Evolutionary conservation across 2,797 vertebrate genomes (phyloP).

Genomic region (Acanthopagrus latus): DNA sequence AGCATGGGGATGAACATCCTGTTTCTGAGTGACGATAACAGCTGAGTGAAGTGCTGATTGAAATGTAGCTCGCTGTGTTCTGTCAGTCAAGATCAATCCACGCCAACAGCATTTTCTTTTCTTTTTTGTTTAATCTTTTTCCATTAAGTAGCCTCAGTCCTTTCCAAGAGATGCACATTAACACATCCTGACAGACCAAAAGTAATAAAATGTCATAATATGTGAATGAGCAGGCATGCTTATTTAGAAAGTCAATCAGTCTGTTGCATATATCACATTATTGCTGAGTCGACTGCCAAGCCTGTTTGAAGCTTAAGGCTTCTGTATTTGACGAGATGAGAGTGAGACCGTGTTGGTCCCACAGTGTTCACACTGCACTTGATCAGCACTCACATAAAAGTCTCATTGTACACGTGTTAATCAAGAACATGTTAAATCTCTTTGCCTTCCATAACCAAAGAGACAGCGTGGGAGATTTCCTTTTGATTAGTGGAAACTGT

Average conservation of each 20-base stretch:
- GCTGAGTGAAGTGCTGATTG: background rate
- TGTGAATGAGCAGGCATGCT: no score
- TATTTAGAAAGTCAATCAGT: no score
- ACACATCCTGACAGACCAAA: no score
- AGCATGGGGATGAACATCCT: background rate
- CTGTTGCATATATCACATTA: no score
- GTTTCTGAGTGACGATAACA: background rate
- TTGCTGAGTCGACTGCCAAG: no score
- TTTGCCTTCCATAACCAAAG: background rate
- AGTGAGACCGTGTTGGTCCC: background rate
- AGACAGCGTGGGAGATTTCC: background rate
- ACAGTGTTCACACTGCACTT: no score
- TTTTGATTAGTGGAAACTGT: background rate
- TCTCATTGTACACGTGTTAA: background rate
- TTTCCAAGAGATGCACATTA: background rate
- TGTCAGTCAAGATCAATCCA: background rate
- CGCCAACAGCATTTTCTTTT: background rate
- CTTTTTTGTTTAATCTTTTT: no score
- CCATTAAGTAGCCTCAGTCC: background rate
- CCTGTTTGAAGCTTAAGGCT: background rate
- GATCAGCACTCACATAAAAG: background rate
- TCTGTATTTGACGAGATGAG: background rate
- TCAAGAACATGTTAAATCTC: background rate
- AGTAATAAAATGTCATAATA: no score
- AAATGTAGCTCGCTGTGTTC: background rate